Conservation (phyloP, 23 tunicate species). For the Phallusia fumigata region DNA sequence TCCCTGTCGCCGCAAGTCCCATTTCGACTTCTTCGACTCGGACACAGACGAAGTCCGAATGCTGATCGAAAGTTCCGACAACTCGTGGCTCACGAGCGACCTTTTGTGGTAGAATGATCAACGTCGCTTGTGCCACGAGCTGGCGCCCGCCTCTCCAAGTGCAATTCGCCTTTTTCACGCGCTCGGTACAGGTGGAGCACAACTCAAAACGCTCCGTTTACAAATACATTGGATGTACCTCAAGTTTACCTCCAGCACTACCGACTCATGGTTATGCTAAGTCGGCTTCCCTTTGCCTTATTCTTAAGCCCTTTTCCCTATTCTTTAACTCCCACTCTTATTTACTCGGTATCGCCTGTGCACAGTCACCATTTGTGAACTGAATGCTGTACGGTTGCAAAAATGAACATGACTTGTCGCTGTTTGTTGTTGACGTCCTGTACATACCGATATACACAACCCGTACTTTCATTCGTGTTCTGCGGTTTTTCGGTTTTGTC, state of each 20-base stretch:
- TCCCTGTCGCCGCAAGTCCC: constrained; percentile 37
- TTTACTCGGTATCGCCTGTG: too few relatives aligned
- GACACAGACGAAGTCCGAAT: constrained; percentile 40
- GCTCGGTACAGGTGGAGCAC: background rate
- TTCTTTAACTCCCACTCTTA: background rate
- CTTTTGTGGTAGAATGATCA: background rate
- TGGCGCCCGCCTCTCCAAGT: background rate
- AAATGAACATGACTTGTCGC: background rate
- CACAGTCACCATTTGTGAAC: too few relatives aligned
- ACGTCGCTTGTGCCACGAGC: background rate
- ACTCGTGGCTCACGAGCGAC: constrained; percentile 51
- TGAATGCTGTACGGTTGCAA: background rate
- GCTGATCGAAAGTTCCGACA: constrained; percentile 33
- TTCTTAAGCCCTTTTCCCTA: background rate
- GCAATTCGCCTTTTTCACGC: background rate
- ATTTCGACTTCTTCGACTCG: constrained; percentile 41
- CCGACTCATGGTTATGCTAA: background rate
- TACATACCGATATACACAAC: background rate
- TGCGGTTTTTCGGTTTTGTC: background rate
- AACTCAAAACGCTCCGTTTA: background rate
- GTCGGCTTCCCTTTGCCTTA: background rate
- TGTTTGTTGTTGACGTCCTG: background rate
- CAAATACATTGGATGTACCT: background rate
- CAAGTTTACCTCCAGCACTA: background rate
- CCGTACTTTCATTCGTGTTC: background rate